phyloP scores from a whole-genome alignment of 2,888 invertebrate genomes.

The Calliopum simillimum region DNA sequence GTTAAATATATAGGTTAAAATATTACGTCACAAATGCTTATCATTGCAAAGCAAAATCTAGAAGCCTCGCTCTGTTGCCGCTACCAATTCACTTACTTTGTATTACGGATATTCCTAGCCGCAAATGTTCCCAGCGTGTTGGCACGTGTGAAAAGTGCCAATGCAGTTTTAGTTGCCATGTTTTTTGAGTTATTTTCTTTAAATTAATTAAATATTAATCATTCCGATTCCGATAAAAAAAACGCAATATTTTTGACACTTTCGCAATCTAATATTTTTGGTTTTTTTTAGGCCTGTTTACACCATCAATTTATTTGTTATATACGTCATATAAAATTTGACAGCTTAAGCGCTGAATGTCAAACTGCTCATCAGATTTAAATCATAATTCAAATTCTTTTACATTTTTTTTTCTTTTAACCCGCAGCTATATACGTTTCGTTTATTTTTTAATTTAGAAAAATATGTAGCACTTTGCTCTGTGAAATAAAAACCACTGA shows the following conservation, averaged over 20 bases:
- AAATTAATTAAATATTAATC: background rate
- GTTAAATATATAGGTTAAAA: slow-evolving; percentile 28
- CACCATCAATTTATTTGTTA: no score
- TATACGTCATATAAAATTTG: no score
- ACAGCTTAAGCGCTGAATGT: no score
- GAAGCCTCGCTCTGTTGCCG: background rate
- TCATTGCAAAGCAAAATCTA: background rate
- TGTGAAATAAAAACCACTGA: no score
- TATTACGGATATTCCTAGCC: slow-evolving; percentile 25
- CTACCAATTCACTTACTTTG: slow-evolving; percentile 1
- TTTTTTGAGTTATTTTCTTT: no score
- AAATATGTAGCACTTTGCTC: no score
- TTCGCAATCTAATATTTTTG: slow-evolving; percentile 35
- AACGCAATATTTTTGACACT: slow-evolving; percentile 38
- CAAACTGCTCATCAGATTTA: no score
- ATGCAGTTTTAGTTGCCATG: slow-evolving; percentile 20
- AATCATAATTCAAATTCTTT: no score
- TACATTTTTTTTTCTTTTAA: no score
- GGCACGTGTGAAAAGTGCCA: slow-evolving; percentile 10
- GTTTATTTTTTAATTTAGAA: no score
- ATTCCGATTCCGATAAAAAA: background rate
- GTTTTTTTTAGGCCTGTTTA: no score
- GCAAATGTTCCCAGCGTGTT: slow-evolving; percentile 4
- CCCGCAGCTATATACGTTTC: no score
- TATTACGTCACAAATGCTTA: slow-evolving; percentile 45